These are phyloP conservation scores for Phoenoteleia sp. DNA, from an alignment of 2,888 invertebrate species.

Conservation along the genomic window DNA sequence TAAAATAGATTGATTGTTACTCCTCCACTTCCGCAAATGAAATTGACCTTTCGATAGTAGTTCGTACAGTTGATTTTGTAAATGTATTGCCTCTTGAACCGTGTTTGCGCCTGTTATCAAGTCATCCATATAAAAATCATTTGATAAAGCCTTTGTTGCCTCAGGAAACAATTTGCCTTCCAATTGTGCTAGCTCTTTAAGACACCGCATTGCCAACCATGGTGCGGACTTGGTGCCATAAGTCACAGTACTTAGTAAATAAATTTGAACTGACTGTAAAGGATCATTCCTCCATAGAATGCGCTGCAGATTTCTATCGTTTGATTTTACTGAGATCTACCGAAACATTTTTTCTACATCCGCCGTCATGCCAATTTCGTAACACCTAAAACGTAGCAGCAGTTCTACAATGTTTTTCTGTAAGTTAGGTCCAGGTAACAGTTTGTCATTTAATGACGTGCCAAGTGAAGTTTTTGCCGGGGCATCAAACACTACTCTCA, in stretches of 20 bases:
- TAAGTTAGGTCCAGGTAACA: slow-evolving; percentile 47
- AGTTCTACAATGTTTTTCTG: slow-evolving; percentile 34
- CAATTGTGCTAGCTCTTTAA: neutral
- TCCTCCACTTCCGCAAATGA: slow-evolving; percentile 52
- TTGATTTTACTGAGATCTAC: neutral
- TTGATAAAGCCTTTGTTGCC: slow-evolving; percentile 50
- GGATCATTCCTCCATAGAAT: slow-evolving; percentile 20
- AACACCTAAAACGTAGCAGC: slow-evolving; percentile 23
- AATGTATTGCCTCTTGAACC: neutral
- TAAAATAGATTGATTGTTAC: slow-evolving; percentile 17
- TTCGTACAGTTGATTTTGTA: neutral
- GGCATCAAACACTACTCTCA: slow-evolving; percentile 70
- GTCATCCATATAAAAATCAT: slow-evolving; percentile 75
- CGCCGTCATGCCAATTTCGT: slow-evolving; percentile 29
- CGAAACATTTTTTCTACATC: slow-evolving; percentile 29
- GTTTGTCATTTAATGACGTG: slow-evolving; percentile 60
- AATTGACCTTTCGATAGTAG: slow-evolving; percentile 29
- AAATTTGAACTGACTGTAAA: neutral
- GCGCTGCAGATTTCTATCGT: slow-evolving; percentile 2
- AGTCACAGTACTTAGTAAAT: slow-evolving; percentile 24
- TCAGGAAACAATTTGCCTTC: slow-evolving; percentile 56
- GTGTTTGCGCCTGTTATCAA: slow-evolving; percentile 18
- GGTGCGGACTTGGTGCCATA: slow-evolving; percentile 26
- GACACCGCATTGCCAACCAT: slow-evolving; percentile 38
- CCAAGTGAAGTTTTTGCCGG: slow-evolving; percentile 56